Base-by-base conservation (phyloP, 1,140 invertebrate species). In the Microplitis mediator region DNA sequence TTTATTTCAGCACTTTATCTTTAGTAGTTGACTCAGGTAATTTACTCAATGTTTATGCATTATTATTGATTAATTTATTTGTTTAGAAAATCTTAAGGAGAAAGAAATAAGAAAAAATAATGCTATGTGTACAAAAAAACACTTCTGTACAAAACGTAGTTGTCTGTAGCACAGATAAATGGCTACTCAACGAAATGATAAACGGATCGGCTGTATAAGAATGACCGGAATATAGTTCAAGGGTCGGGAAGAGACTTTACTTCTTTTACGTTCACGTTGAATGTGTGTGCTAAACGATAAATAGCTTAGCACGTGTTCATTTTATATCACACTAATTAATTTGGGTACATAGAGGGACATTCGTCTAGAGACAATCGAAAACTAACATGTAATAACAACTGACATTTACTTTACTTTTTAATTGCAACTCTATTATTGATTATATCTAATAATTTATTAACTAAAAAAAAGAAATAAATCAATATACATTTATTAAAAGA, bases 151-250 rank as follows among this genome's bases (percentile, higher is more conserved):
- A 6, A 23, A 61, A 4, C 31, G 16, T 11, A 61, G 16, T 61
- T 61, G 60, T 32, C 23, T 61, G 32, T 11, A 8, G 67, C 39
- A 45, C 32, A 14, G 36, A 62, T 36, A 60, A 64, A 16, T 35
- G 52, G 54, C 60, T 52, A n/a, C 11, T 63, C 5, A 64, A 64
- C 31, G 13, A 39, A 31, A 54, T 50, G 54, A 63, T 50, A 52
- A 69, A 72, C 58, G 56, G 66, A 54, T 70, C 51, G 76, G 14
- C 73, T 35, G 74, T 69, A 72, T 70, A 72, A 76, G 65, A 67
- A 71, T 73, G 74, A 74, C 78, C 79, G 79, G 77, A 81, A 77
- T 79, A 77, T 68, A 64, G 81, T 83, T 83, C 83, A 81, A 78
- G 79, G 83, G 82, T 85, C 82, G 74, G 66, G 60, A 61, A 58